These are phyloP conservation scores for Callinectes sapidus DNA, from an alignment of 2,888 invertebrate species.

Conservation along the genomic window DNA sequence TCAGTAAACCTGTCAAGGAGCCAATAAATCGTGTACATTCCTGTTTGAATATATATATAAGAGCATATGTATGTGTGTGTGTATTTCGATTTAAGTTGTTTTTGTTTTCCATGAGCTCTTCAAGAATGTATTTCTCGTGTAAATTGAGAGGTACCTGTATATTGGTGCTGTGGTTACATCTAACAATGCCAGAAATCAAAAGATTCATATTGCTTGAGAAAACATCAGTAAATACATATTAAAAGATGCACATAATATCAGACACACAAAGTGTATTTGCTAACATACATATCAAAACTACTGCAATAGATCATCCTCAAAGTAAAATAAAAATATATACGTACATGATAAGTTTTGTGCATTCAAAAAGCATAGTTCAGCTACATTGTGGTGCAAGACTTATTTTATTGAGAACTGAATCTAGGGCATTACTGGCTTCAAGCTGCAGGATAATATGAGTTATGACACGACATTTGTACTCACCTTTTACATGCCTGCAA, in stretches of 20 bases:
- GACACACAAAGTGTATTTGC: neutral
- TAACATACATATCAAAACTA: conserved; percentile 14
- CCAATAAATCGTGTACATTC: too few relatives aligned
- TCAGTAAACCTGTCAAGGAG: too few relatives aligned
- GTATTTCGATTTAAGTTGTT: too few relatives aligned
- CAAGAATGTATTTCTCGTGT: too few relatives aligned
- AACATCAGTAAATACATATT: neutral
- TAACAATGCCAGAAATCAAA: neutral
- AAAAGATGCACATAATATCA: neutral
- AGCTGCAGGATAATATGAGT: neutral
- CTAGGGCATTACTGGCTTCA: neutral
- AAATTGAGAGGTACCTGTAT: too few relatives aligned
- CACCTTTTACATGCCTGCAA: conserved; percentile 3
- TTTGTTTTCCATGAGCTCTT: too few relatives aligned
- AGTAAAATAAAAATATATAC: neutral
- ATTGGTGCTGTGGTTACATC: neutral
- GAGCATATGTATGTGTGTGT: too few relatives aligned
- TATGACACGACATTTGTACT: conserved; percentile 39
- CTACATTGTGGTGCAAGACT: neutral
- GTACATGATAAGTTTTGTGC: neutral
- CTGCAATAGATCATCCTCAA: neutral
- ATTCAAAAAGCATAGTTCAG: conserved; percentile 12
- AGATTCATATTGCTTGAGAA: neutral
- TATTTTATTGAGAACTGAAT: too few relatives aligned
- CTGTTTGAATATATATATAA: too few relatives aligned